Evolutionary conservation across 2,888 invertebrate species (phyloP).

Genomic region (Sabatieria punctata): DNA sequence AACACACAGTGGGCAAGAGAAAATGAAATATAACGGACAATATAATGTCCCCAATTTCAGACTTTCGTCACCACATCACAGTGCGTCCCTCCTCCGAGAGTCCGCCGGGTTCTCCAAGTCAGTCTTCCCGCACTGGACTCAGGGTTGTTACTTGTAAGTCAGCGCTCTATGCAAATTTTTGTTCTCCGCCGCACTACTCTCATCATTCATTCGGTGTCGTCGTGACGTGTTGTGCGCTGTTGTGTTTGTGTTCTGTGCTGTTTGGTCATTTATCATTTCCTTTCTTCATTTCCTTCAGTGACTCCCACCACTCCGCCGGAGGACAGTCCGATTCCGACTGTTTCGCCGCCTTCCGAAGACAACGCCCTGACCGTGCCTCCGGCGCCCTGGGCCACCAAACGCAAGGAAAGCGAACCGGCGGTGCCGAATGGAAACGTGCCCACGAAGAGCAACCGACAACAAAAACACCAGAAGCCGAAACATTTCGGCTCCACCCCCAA

Average conservation of each 20-base stretch:
- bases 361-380: too few species aligned
- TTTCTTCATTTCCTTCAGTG: neutral
- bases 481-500: slow-evolving; percentile 4
- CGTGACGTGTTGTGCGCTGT: neutral
- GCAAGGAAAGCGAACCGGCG: too few species aligned
- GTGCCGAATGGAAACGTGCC: neutral
- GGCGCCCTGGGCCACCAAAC: too few species aligned
- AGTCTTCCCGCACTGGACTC: neutral
- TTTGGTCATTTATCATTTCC: neutral
- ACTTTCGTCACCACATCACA: slow-evolving; percentile 5
- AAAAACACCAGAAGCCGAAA: neutral
- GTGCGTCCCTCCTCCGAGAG: slow-evolving; percentile 3
- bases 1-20: too few species aligned
- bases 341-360: too few species aligned
- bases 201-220: neutral
- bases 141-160: slow-evolving; percentile 1
- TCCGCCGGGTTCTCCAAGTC: slow-evolving; percentile 3
- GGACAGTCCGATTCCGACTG: neutral
- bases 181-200: too few species aligned
- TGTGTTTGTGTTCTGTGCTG: neutral
- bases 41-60: slow-evolving; percentile 5
- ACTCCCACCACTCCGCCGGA: neutral
- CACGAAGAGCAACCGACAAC: neutral
- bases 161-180: neutral
- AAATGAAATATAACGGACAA: neutral